Evolutionary conservation across 2,797 vertebrate species (phyloP), one percentile per base, ranked within the genome.

Genomic region (Heliangelus exortis): DNA sequence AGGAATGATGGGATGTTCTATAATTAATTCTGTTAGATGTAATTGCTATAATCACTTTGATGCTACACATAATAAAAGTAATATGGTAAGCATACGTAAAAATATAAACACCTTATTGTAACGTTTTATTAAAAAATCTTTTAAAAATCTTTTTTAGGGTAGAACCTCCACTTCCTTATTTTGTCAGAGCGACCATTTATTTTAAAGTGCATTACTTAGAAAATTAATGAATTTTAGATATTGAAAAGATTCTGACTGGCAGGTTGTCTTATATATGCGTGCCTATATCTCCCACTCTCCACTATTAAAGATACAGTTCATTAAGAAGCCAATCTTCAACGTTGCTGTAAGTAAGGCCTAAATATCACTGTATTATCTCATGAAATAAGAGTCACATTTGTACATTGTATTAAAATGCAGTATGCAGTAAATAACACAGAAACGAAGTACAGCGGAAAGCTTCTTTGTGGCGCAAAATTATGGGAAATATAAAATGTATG

Each of bases 11-110:
- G 97, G 96, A 97, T 97, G 97, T 98, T 98, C 97, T 96, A 71
- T 98, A 98, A 98, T 98, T 98, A 98, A 98, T 98, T 98, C 97
- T 97, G 97, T 97, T 98, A 97, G 97, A 97, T 97, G 97, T 98
- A 98, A 98, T 98, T 98, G 97, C 97, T 97, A 96, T 98, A 98
- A 98, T 98, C 98, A 97, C 97, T 98, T 98, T 96, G 97, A 98
- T 98, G 98, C 97, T 98, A 97, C 97, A 98, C 98, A 97, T 97
- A 97, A 98, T 98, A 98, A 98, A 97, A 97, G 96, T 98, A 98
- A 98, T 97, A 97, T 89, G 96, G 96, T 98, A 98, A 97, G 98
- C 97, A 96, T 97, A 95, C 15, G 81, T 97, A 97, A 96, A 98
- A 96, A 97, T 97, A 97, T 97, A 98, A 98, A 98, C 97, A 97